These are phyloP conservation scores for Campopleginae sp. DNA, from an alignment of 2,888 invertebrate genomes.

Conservation along the genomic window DNA sequence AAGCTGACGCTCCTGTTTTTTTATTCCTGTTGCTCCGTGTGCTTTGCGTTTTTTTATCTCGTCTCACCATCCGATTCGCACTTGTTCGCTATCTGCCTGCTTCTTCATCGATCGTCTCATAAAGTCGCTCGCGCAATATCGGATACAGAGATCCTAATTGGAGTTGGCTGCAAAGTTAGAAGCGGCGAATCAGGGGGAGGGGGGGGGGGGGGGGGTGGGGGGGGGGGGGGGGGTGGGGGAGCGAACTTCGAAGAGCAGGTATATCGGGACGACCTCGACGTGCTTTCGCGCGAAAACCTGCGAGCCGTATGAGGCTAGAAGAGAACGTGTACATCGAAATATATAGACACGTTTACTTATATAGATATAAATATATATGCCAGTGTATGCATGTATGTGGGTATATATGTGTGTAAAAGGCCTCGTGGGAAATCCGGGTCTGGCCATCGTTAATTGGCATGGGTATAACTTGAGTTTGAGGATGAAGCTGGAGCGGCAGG, in stretches of 20 bases:
- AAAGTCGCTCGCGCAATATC: conserved; percentile 64
- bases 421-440: conserved; percentile 68
- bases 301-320: conserved; percentile 48
- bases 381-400: neutral
- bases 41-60: neutral
- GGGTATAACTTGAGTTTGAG: conserved; percentile 56
- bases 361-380: conserved; percentile 1
- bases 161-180: conserved; percentile 65
- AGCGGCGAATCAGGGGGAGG: conserved; percentile 44
- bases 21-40: neutral
- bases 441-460: conserved; percentile 69
- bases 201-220: conserved; percentile 40
- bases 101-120: conserved; percentile 51
- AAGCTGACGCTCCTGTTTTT: conserved; percentile 27
- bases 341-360: neutral
- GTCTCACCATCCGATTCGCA: conserved; percentile 2
- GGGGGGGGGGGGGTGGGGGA: too few relatives aligned
- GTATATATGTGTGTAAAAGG: conserved; percentile 57
- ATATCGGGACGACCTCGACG: conserved; percentile 60
- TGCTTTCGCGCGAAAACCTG: conserved; percentile 45
- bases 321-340: conserved; percentile 1
- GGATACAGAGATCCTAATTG: conserved; percentile 68
- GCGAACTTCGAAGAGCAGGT: conserved; percentile 61
- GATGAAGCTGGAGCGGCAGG: conserved; percentile 33
- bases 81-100: conserved; percentile 1